Percentiles rank a stretch among this genome's conserved stretches.
Conservation (phyloP, 2,113 vertebrate species). For the Paralichthys olivaceus region DNA sequence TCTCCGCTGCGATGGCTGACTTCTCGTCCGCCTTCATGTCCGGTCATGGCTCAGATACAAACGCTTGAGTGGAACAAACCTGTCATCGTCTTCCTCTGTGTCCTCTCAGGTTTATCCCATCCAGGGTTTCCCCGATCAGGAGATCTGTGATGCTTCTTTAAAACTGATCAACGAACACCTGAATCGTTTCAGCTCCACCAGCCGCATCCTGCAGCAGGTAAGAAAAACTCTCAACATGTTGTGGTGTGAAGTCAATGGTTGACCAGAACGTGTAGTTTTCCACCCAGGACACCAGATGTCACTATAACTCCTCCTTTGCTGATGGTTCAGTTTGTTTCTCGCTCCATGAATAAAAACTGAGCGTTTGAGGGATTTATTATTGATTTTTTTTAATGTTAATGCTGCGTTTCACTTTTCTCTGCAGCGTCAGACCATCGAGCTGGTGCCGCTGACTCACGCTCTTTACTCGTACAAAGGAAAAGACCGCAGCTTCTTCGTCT, state of each 20-base stretch:
- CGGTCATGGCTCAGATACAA: not conserved
- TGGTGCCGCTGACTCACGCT: conserved; percentile 88
- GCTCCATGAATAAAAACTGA: no score
- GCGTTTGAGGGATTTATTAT: no score
- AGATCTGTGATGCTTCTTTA: conserved; percentile 77
- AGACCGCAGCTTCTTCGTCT: conserved; percentile 82
- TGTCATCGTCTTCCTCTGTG: not conserved
- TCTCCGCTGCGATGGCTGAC: no score
- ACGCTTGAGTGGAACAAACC: no score
- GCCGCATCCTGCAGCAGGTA: conserved; percentile 72
- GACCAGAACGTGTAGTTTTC: not conserved
- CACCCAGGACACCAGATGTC: not conserved
- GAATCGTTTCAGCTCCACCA: conserved; percentile 19
- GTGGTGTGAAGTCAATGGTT: not conserved
- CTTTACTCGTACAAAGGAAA: conserved; percentile 81
- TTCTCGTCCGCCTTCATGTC: no score
- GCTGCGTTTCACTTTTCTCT: conserved; percentile 25
- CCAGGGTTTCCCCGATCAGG: conserved; percentile 79
- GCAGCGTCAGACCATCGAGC: conserved; percentile 87
- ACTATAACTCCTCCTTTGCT: no score
- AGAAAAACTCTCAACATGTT: no score
- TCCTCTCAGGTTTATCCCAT: conserved; percentile 84
- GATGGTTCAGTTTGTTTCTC: not conserved
- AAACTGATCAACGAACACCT: conserved; percentile 78
- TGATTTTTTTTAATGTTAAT: not conserved